Base-by-base conservation (phyloP, 2,888 invertebrate species). In the Anthophora plumipes region DNA sequence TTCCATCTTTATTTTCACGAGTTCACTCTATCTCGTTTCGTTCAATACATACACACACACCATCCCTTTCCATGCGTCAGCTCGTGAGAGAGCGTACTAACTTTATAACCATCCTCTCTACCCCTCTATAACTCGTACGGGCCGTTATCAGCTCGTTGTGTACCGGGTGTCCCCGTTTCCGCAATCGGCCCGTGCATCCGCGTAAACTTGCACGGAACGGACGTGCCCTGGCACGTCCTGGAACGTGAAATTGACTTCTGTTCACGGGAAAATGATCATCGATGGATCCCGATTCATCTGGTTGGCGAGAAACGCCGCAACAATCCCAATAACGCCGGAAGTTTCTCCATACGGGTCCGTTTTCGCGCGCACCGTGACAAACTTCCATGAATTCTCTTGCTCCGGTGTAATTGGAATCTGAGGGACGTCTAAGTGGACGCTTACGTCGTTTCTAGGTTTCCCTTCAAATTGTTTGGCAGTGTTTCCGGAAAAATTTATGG, bases 121-220 rank as follows among this genome's bases (percentile, higher is more conserved):
- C 31, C 73, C 12, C 66, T 48, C 77, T 72, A 77, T 81, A 88
- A 86, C 82, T 88, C 70, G 64, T 31, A 41, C 66, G 79, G 74
- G 70, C 80, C 83, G 82, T 84, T 88, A 87, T 88, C 87, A 76
- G 75, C 71, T 60, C 82, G 81, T 78, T 75, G 72, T 80, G 55
- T 77, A 81, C 77, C 77, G 76, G 75, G 79, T 77, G 84, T 84
- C 77, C 85, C 70, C 79, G 70, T 87, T 85, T 82, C 75, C 69
- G 64, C 72, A 71, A 81, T 85, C 79, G 70, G 41, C 17, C 52
- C 50, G 74, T 31, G 61, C 25, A 31, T 60, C n/a, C 60, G 20
- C 43, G 63, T 54, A 31, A 71, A 78, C 76, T 76, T 66, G 72
- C 52, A 55, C 66, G 11, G 78, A 67, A 66, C 77, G 68, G 77